These are phyloP conservation scores for Chydorus sphaericus DNA, from an alignment of 2,888 invertebrate species.

Conservation along the genomic window DNA sequence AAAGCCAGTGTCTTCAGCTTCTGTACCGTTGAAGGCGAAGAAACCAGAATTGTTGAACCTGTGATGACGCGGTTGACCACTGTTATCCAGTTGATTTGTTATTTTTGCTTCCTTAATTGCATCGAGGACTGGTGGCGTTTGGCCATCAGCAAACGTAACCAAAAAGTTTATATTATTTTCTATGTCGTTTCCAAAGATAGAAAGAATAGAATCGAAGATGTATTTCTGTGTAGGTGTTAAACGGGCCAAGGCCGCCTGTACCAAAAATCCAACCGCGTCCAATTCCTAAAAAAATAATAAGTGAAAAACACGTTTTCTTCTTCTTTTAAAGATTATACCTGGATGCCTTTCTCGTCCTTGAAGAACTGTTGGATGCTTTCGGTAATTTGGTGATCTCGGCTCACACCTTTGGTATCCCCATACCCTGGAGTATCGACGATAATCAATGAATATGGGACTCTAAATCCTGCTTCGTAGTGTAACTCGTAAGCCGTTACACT, in stretches of 20 bases:
- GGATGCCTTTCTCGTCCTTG: too few species aligned
- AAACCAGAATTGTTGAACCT: conserved; percentile 21
- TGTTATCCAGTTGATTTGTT: not conserved
- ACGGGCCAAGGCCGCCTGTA: conserved; percentile 17
- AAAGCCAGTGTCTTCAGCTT: not conserved
- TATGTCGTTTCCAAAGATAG: conserved; percentile 21
- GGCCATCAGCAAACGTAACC: conserved; percentile 20
- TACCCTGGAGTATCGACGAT: conserved; percentile 6
- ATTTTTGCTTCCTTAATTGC: conserved; percentile 15
- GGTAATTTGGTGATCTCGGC: not conserved
- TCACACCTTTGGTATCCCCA: not conserved
- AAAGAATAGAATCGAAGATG: conserved; percentile 19
- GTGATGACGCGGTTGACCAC: not conserved
- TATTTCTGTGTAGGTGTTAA: conserved; percentile 19
- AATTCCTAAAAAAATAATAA: too few species aligned
- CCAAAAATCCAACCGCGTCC: conserved; percentile 20
- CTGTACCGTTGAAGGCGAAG: too few species aligned
- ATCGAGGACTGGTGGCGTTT: conserved; percentile 19
- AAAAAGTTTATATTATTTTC: conserved; percentile 20
- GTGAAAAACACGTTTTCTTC: too few species aligned
- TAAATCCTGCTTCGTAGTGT: not conserved
- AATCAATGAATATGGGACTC: not conserved
- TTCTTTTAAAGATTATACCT: too few species aligned
- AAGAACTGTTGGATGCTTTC: too few species aligned
- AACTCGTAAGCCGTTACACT: conserved; percentile 1